Conservation (phyloP, 2,888 invertebrate genomes). For the Anagyrus pseudococci region DNA sequence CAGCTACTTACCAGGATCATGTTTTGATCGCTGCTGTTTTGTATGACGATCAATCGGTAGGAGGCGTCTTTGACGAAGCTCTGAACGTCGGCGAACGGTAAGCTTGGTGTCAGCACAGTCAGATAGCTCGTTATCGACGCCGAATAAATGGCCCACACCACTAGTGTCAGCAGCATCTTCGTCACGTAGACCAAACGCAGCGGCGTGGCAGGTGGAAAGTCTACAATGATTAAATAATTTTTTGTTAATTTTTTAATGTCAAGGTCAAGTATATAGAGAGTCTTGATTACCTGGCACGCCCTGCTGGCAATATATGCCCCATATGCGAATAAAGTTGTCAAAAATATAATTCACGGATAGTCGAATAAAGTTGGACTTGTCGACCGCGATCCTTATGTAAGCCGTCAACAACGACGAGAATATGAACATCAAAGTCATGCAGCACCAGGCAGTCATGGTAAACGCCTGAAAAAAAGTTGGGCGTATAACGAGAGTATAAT, state of each 20-base stretch:
- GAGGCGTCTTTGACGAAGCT: conserved; percentile 47
- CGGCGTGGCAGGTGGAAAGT: conserved; percentile 20
- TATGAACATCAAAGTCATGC: neutral
- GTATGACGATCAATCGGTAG: conserved; percentile 45
- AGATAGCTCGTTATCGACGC: conserved; percentile 50
- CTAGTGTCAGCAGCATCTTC: conserved; percentile 38
- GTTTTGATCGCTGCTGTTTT: conserved; percentile 47
- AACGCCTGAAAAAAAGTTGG: conserved; percentile 16
- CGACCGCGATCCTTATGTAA: neutral
- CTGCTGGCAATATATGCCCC: conserved; percentile 44
- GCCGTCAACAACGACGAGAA: neutral
- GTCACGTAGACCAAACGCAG: conserved; percentile 28
- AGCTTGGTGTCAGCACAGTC: conserved; percentile 38
- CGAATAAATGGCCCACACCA: conserved; percentile 50
- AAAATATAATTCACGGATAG: conserved; percentile 4
- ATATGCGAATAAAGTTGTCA: conserved; percentile 31
- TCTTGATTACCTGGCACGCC: conserved; percentile 33
- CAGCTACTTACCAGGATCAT: conserved; percentile 35
- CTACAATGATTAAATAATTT: neutral
- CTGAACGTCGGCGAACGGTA: conserved; percentile 50
- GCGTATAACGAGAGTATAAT: neutral
- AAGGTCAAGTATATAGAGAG: neutral
- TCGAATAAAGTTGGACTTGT: neutral
- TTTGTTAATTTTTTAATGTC: neutral
- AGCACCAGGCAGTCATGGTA: conserved; percentile 8